Evolutionary conservation across 2,888 invertebrate species (phyloP), one percentile per base, ranked within the genome.

Genomic region (Augiades crinisus): DNA sequence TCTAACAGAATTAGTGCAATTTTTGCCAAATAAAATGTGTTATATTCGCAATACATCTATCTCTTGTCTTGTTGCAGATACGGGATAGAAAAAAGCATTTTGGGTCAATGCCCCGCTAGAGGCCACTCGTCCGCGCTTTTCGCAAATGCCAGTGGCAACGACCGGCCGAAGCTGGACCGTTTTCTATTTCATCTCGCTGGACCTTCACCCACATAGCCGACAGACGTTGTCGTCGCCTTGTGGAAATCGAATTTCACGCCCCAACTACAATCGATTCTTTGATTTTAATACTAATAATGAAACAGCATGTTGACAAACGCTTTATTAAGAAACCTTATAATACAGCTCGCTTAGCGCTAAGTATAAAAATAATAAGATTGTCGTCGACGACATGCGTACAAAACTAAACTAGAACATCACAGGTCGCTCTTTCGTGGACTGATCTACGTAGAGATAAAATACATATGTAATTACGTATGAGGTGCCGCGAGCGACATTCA

Each of bases 271-370:
- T 67, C 73, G 69, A 67, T 61, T 62, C 41, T 33, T 43, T 17
- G 34, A 51, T 27, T 51, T 16, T 24, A 27, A 51, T 37, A 51
- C 50, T 44, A 73, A 70, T 74, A 81, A 81, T 76, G 80, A 84
- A 85, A 83, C 71, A 70, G 62, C 67, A 64, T 64, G 63, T 83
- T 86, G 79, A 79, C 76, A 85, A 84, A 87, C 68, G 58, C 61
- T 87, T 88, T 87, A 88, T 87, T 87, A 78, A 70, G 87, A 85
- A 87, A 88, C 81, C 50, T 78, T 80, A 82, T 70, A 72, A 65
- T 70, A 68, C 74, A 64, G 63, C 69, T 70, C 58, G 61, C 74
- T 74, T 77, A 77, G 54, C 61, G 59, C 78, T 84, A 82, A 74
- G 74, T 87, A 86, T 77, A 87, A 87, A 87, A 86, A 77, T 80